phyloP scores from a whole-genome alignment of 2,797 vertebrate species.

The Acrossocheilus wenchowensis region DNA sequence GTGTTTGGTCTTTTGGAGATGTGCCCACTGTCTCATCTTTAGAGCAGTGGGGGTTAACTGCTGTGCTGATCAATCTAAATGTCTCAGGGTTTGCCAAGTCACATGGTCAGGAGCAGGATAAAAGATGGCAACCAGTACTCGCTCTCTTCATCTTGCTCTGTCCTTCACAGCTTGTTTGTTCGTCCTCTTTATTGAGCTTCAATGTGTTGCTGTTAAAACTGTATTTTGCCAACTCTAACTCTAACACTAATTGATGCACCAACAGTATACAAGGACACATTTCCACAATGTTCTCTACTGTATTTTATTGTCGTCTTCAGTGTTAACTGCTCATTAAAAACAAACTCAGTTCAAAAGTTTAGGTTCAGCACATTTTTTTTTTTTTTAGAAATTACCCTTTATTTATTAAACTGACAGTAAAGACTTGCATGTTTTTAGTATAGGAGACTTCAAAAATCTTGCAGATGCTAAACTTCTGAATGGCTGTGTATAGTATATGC shows the following conservation, averaged over 20 bases:
- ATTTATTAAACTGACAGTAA: not conserved
- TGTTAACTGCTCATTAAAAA: not conserved
- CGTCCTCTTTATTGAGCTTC: not conserved
- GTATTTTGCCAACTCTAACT: not conserved
- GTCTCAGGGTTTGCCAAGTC: constrained; percentile 32
- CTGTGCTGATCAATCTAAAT: constrained; percentile 27
- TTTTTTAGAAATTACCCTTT: no score
- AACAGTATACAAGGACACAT: not conserved
- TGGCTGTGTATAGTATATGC: not conserved
- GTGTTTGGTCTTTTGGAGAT: not conserved
- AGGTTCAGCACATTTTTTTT: not conserved
- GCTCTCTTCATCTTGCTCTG: not conserved
- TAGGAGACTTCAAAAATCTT: not conserved
- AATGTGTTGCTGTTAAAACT: not conserved
- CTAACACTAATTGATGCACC: not conserved
- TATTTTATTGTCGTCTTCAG: not conserved
- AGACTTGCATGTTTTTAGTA: no score
- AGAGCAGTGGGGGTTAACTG: constrained; percentile 9
- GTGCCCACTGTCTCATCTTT: constrained; percentile 12
- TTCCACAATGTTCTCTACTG: not conserved
- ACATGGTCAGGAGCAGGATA: not conserved
- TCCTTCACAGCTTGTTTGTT: constrained; percentile 1
- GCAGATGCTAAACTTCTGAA: not conserved
- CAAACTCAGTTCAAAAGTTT: not conserved
- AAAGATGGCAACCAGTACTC: not conserved